Base-by-base conservation (phyloP, 2,797 vertebrate species). In the Gymnocypris eckloni region DNA sequence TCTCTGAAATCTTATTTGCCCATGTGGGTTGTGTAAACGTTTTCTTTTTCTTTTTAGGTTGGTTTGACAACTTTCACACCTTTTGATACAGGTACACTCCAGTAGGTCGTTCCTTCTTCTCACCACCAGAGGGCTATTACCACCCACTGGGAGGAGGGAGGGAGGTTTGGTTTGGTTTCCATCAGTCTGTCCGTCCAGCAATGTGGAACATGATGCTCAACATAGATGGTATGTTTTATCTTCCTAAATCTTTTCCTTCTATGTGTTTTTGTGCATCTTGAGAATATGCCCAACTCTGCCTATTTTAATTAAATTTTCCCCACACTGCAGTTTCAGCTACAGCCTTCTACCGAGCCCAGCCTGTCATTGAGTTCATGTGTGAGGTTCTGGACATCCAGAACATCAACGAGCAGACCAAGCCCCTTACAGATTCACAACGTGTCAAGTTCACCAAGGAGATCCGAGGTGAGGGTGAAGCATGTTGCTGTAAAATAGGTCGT, bases 201-300 rank as follows among this genome's bases (percentile, higher is more conserved):
- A 98, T 99, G 98, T 99, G 98, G 98, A 99, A 99, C 91, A 99
- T 99, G 98, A 99, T 99, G 98, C 97, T 99, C 83, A 99, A 99
- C 91, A 99, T 99, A 0, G 98, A 99, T 33, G 98, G 98, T 99
- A 93, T 79, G 94, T 69, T 48, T 56, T 10, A 9, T 41, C 25
- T 11, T 37, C 13, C 25, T 5, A 13, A 20, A 6, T 72, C 28
- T 1, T 56, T 66, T 48, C 56, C 5, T 45, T 52, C 4, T 45
- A 0, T 66, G 7, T 33, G 10, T 50, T 25, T 71, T 9, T 20
- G 0, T 48, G 4, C 1, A 10, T 45, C 16, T 45, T 48, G 43
- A 33, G 5, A 54, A 11, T 56, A 28, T 71, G 25, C 2, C 15
- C 22, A 61, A 61, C 22, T 61, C 22, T 66, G 52, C 5, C 8